Evolutionary conservation across 2,797 vertebrate genomes (phyloP).

Genomic region (Pelobates cultripes): DNA sequence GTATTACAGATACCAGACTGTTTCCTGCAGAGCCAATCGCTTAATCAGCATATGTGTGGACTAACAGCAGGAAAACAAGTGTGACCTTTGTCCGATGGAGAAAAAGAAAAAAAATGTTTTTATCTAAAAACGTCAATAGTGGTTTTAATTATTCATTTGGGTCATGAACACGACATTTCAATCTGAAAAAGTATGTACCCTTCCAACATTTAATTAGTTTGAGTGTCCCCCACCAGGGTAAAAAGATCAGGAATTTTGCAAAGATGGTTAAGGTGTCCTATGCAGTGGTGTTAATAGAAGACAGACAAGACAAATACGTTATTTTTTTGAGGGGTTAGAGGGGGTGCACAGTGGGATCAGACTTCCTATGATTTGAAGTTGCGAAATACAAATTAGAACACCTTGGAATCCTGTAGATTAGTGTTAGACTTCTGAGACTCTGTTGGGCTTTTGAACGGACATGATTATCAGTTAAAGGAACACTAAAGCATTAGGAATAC

Average conservation of each 20-base stretch:
- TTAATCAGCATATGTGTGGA: neutral
- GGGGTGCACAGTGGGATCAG: too few species aligned
- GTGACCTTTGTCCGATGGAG: neutral
- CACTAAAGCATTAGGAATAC: too few species aligned
- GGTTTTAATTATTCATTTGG: neutral
- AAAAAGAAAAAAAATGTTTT: neutral
- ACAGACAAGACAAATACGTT: neutral
- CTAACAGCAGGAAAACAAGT: neutral
- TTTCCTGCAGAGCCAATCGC: neutral
- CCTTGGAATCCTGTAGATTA: too few species aligned
- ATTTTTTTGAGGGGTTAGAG: too few species aligned
- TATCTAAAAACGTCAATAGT: neutral
- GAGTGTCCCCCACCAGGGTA: neutral
- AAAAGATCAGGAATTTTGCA: neutral
- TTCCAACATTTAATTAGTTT: neutral
- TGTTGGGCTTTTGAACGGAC: too few species aligned
- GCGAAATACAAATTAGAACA: too few species aligned
- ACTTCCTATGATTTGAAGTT: too few species aligned
- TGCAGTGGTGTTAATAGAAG: neutral
- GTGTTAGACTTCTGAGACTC: too few species aligned
- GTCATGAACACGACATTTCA: neutral
- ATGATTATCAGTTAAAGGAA: too few species aligned
- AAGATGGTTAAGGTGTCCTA: neutral
- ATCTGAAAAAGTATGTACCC: neutral
- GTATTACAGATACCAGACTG: neutral